Evolutionary conservation across 1,140 invertebrate genomes (phyloP), one percentile per base, ranked within the genome.

Genomic region (Zaprionus taronus): DNA sequence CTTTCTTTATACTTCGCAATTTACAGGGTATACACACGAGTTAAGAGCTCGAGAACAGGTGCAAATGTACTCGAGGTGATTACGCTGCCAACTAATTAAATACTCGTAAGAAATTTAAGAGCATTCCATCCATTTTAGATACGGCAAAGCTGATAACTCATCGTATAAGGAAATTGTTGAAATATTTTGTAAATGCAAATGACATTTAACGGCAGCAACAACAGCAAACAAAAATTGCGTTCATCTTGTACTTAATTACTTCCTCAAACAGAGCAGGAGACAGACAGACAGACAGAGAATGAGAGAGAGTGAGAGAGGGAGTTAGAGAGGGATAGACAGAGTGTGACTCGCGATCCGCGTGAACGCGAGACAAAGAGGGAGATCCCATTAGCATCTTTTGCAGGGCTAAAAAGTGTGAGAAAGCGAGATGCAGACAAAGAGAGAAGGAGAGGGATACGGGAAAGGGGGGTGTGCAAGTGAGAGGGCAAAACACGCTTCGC

Each of bases 141-240:
- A 65, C 61, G 55, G 7, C 68, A 72, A 47, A 66, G 47, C 28
- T 68, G 57, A 71, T 66, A 79, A 71, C 17, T 78, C 47, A 20
- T 24, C 47, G 47, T 70, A 20, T 72, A 71, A 65, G 84, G 83
- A 87, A 87, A 77, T 56, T 82, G 60, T 41, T 47, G 44, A 74
- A 65, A 36, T 53, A 53, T 80, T 73, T 80, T 60, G 73, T 71
- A 72, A 78, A 87, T 83, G 73, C 80, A 87, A 83, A 80, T 87
- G 60, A 72, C 68, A 77, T 61, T 72, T 53, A 58, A 76, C 44
- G 51, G 22, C 49, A 34, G 17, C 47, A 51, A 24, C 15, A 66
- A 47, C 55, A 58, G 7, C 6, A 68, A 70, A 49, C 64, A 44
- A 60, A 20, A 36, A 62, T 34, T 24, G 47, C 34, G 63, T 41